Evolutionary conservation across 2,113 vertebrate species (phyloP).

Genomic region (Macheiramphus alcinus): DNA sequence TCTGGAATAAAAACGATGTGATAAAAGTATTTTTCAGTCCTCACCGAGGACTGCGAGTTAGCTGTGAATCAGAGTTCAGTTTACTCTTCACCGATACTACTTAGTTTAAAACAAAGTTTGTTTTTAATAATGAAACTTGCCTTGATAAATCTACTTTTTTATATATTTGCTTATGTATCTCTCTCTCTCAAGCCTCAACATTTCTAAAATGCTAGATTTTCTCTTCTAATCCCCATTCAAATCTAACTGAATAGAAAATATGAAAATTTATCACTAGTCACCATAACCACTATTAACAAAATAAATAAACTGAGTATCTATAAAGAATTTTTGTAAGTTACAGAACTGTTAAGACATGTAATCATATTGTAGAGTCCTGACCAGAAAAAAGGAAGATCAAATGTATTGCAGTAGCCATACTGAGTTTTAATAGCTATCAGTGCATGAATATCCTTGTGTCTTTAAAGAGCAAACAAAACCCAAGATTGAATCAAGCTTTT

Average conservation of each 20-base stretch:
- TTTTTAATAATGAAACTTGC: neutral
- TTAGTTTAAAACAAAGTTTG: neutral
- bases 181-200: neutral
- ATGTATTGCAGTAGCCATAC: neutral
- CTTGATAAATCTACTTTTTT: neutral
- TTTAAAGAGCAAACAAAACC: neutral
- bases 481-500: rapidly evolving
- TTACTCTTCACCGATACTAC: neutral
- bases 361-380: neutral
- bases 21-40: neutral
- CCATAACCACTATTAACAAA: neutral
- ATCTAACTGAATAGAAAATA: neutral
- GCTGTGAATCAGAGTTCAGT: neutral
- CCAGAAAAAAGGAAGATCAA: neutral
- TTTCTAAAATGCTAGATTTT: neutral
- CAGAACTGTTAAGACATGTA: neutral
- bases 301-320: neutral
- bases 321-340: neutral
- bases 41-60: neutral
- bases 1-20: neutral
- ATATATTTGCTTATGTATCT: neutral
- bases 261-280: neutral
- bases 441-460: neutral
- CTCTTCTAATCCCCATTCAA: neutral
- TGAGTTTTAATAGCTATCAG: neutral